Percentiles rank a stretch among this genome's conserved stretches.
phyloP scores from a whole-genome alignment of 1,140 invertebrate species.

The Coptotermes formosanus region DNA sequence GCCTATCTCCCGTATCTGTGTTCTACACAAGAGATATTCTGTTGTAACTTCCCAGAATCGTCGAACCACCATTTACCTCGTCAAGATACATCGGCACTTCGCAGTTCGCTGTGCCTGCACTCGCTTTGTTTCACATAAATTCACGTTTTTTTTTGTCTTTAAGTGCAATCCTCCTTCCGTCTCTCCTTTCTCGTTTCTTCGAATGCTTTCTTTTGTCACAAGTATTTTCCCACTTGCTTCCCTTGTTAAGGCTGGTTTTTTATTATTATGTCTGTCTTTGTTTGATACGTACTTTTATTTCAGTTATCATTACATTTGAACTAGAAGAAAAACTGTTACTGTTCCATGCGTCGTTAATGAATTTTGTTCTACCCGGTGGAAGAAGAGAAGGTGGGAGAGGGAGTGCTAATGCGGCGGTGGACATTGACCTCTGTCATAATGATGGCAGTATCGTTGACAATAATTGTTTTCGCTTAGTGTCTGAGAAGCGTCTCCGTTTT shows the following conservation, averaged over 20 bases:
- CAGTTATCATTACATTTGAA: constrained; percentile 5
- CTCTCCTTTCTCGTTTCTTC: not conserved
- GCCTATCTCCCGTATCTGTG: no score
- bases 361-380: not conserved
- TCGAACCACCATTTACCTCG: not conserved
- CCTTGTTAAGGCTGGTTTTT: not conserved
- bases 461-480: not conserved
- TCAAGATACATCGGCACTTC: not conserved
- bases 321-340: not conserved
- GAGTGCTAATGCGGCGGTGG: not conserved
- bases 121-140: not conserved
- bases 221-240: not conserved
- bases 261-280: not conserved
- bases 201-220: not conserved
- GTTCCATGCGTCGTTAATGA: not conserved
- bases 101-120: not conserved
- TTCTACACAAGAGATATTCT: no score
- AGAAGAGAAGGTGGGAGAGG: not conserved
- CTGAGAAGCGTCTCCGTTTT: not conserved
- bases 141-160: not conserved
- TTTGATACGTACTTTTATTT: constrained; percentile 10
- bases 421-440: not conserved
- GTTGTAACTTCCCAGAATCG: not conserved
- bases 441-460: not conserved
- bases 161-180: no score